A percentile compares a stretch with the other conserved stretches of the same genome.
Evolutionary conservation across 1,140 invertebrate species (phyloP).

Genomic region (Macrobrachium rosenbergii): DNA sequence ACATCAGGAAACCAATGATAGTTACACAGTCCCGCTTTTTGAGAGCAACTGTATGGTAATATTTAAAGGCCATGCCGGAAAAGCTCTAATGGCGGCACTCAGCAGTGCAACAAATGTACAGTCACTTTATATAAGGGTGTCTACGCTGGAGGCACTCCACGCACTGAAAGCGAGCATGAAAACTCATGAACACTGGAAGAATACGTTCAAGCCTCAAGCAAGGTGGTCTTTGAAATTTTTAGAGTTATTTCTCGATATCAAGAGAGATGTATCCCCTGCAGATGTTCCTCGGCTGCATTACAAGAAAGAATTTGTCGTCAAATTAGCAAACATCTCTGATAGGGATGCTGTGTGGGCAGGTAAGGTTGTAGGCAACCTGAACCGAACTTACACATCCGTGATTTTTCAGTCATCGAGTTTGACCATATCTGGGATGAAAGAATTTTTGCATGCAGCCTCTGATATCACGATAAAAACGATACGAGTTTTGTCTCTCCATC

Average conservation of each 20-base stretch:
- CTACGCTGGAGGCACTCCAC: constrained; percentile 30
- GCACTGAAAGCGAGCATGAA: background rate
- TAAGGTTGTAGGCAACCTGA: constrained; percentile 32
- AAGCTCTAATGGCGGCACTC: constrained; percentile 2
- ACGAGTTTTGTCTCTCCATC: constrained; percentile 29
- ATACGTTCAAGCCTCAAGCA: constrained; percentile 18
- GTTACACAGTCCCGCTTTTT: constrained; percentile 6
- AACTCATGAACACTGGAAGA: constrained; percentile 42
- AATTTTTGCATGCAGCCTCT: background rate
- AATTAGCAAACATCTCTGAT: constrained; percentile 35
- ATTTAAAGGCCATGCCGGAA: constrained; percentile 38
- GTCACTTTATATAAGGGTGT: constrained; percentile 31
- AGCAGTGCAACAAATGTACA: constrained; percentile 21
- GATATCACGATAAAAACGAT: constrained; percentile 10
- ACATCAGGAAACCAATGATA: constrained; percentile 1
- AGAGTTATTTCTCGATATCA: constrained; percentile 35
- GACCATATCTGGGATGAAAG: background rate
- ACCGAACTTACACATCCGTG: constrained; percentile 9
- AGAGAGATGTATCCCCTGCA: background rate
- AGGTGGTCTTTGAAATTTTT: constrained; percentile 35
- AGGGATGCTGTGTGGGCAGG: constrained; percentile 39
- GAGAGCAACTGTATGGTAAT: constrained; percentile 18
- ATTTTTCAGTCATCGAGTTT: constrained; percentile 24
- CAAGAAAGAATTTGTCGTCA: constrained; percentile 16
- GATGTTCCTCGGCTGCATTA: constrained; percentile 28